Conservation (phyloP, 2,888 invertebrate species). For the Ornithoptera alexandrae region DNA sequence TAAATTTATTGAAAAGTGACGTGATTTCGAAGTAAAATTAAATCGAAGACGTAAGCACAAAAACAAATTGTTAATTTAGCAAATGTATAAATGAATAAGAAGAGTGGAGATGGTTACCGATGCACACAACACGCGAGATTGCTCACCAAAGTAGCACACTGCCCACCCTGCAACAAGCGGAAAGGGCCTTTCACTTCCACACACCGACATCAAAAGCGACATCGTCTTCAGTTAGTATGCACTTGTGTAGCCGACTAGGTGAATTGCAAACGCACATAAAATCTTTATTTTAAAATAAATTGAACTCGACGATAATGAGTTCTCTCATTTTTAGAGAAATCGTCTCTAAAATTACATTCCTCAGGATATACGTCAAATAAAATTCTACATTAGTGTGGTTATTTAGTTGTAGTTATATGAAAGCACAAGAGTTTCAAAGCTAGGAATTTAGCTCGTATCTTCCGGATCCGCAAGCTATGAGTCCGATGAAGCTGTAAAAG, state of each 20-base stretch:
- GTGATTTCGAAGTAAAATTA: slow-evolving; percentile 33
- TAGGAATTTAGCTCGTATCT: too few species aligned
- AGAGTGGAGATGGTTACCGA: slow-evolving; percentile 94
- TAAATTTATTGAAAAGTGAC: neutral
- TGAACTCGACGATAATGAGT: too few species aligned
- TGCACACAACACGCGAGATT: slow-evolving; percentile 97
- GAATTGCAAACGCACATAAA: neutral
- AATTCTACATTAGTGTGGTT: too few species aligned
- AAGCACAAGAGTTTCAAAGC: too few species aligned
- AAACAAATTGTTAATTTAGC: slow-evolving; percentile 72
- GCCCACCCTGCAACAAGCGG: slow-evolving; percentile 89
- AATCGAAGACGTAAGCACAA: slow-evolving; percentile 59
- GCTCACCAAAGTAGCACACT: slow-evolving; percentile 96
- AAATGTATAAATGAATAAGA: slow-evolving; percentile 78
- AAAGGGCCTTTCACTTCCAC: slow-evolving; percentile 56
- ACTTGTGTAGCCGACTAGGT: neutral
- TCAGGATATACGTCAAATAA: too few species aligned
- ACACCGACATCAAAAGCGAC: slow-evolving; percentile 44
- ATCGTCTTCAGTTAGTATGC: slow-evolving; percentile 25
- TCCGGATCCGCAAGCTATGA: too few species aligned
- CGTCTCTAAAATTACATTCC: too few species aligned
- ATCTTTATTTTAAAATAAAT: neutral
- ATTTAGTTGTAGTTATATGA: too few species aligned
- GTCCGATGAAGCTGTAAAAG: too few species aligned
- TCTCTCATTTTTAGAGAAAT: too few species aligned